Base-by-base conservation (phyloP, 1,140 invertebrate species). In the Leptonema lineaticorne region DNA sequence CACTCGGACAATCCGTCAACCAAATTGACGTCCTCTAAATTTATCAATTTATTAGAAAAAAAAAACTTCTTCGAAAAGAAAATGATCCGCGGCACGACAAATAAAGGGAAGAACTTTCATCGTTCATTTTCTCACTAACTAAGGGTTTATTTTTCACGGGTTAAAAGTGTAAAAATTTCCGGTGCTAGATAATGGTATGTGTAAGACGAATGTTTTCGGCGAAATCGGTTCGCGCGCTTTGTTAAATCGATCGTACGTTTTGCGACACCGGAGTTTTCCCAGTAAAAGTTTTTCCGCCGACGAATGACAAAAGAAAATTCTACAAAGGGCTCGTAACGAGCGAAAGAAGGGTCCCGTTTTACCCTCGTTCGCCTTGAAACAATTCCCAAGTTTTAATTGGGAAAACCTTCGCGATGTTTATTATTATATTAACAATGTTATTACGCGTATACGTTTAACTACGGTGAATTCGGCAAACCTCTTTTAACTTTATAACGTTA, bases 241-340 rank as follows among this genome's bases (percentile, higher is more conserved):
- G 50, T 53, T 53, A 53, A 53, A 53, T 53, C 50, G 50, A 53
- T 53, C 27, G 50, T 53, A 26, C 50, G 50, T 53, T 53, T 24
- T 20, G 27, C 50, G 27, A 20, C 50, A 24, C 22, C 50, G 22
- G 27, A 53, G 50, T 53, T 53, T 53, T 53, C 50, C 50, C 27
- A 53, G 27, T 53, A 53, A 53, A 53, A 53, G 50, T 53, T 53
- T 53, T 24, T 18, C 50, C 50, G 50, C 20, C 50, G 50, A 53
- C 50, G 50, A 53, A 53, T 53, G 50, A 53, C 50, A 53, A 53
- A 53, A 53, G 50, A 53, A 53, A 53, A 53, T 26, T 53, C 50
- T 26, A 53, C 50, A 53, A 53, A 53, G 50, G 27, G 50, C 20
- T 14, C 20, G 27, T 53, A 53, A 53, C 50, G 50, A 53, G 50